A percentile compares a stretch with the other conserved stretches of the same genome.
Conservation (phyloP, 1,140 invertebrate genomes). For the Drosophila bipectinata region DNA sequence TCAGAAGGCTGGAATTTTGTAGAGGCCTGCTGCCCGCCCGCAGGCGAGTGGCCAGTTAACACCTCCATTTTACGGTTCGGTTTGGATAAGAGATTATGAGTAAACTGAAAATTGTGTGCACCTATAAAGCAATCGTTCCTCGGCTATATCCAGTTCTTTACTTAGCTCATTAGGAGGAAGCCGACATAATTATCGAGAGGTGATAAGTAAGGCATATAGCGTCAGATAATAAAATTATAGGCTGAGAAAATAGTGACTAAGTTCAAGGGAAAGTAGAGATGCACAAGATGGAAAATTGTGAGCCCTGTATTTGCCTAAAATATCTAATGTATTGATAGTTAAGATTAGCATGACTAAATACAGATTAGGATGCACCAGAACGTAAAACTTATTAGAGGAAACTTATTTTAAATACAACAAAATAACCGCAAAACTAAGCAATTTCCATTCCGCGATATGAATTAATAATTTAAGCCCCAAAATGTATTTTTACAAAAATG, state of each 20-base stretch:
- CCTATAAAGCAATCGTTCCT: slow-evolving; percentile 19
- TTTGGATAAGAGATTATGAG: slow-evolving; percentile 36
- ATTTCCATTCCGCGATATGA: slow-evolving; percentile 2
- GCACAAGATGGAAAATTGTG: not conserved
- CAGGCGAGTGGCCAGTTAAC: slow-evolving; percentile 45
- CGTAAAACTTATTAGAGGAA: too few species aligned
- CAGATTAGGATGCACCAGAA: not conserved
- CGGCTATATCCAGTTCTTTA: slow-evolving; percentile 22
- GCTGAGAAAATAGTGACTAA: slow-evolving; percentile 7
- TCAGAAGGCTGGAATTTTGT: slow-evolving; percentile 17
- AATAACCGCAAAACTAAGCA: not conserved
- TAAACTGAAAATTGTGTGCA: slow-evolving; percentile 18
- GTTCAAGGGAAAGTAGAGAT: slow-evolving; percentile 6
- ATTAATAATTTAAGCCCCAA: not conserved
- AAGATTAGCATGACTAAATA: not conserved
- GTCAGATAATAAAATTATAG: slow-evolving; percentile 4
- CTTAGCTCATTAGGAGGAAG: slow-evolving; percentile 33
- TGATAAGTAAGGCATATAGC: slow-evolving; percentile 22
- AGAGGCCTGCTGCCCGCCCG: slow-evolving; percentile 1
- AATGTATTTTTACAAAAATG: slow-evolving; percentile 12
- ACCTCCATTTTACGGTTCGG: slow-evolving; percentile 29
- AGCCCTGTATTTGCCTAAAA: not conserved
- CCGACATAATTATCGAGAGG: slow-evolving; percentile 34
- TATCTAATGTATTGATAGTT: not conserved
- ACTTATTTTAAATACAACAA: not conserved